These are phyloP conservation scores for Choreutis nemorana DNA, from an alignment of 2,888 invertebrate species.

Conservation along the genomic window DNA sequence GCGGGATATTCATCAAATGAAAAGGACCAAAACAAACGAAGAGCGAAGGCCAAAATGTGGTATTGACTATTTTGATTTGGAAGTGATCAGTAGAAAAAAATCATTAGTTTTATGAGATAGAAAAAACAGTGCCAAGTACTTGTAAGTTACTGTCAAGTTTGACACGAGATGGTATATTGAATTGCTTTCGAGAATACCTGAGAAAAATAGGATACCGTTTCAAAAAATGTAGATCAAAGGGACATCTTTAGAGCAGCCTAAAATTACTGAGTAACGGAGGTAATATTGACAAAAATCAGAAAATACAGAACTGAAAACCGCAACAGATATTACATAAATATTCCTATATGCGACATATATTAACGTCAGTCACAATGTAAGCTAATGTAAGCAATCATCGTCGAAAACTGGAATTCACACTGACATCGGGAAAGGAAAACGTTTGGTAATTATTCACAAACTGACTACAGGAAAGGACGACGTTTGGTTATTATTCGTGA, in stretches of 20 bases:
- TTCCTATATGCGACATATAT: slow-evolving; percentile 9
- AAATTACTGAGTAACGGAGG: slow-evolving; percentile 8
- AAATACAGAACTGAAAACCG: slow-evolving; percentile 8
- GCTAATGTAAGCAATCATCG: slow-evolving; percentile 9
- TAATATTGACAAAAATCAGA: slow-evolving; percentile 8
- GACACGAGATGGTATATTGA: slow-evolving; percentile 5
- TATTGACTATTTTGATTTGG: slow-evolving; percentile 8
- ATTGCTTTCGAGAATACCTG: slow-evolving; percentile 7
- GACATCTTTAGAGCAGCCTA: slow-evolving; percentile 9
- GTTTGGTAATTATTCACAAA: slow-evolving; percentile 8
- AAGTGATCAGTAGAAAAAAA: slow-evolving; percentile 11
- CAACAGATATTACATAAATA: slow-evolving; percentile 9
- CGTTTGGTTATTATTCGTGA: slow-evolving; percentile 5
- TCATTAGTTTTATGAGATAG: slow-evolving; percentile 4
- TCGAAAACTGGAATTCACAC: slow-evolving; percentile 6
- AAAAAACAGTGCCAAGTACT: slow-evolving; percentile 1
- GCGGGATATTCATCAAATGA: slow-evolving; percentile 5
- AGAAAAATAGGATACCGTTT: slow-evolving; percentile 9
- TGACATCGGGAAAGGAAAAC: slow-evolving; percentile 8
- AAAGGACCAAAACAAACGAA: slow-evolving; percentile 4
- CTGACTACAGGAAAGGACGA: slow-evolving; percentile 5
- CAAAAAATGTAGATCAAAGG: slow-evolving; percentile 8
- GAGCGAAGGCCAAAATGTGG: slow-evolving; percentile 3
- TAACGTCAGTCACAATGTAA: slow-evolving; percentile 3
- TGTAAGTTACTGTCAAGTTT: slow-evolving; percentile 4